A percentile compares a stretch with the other conserved stretches of the same genome.
Evolutionary conservation across 2,113 vertebrate species (phyloP).

Genomic region (Alethe diademata): DNA sequence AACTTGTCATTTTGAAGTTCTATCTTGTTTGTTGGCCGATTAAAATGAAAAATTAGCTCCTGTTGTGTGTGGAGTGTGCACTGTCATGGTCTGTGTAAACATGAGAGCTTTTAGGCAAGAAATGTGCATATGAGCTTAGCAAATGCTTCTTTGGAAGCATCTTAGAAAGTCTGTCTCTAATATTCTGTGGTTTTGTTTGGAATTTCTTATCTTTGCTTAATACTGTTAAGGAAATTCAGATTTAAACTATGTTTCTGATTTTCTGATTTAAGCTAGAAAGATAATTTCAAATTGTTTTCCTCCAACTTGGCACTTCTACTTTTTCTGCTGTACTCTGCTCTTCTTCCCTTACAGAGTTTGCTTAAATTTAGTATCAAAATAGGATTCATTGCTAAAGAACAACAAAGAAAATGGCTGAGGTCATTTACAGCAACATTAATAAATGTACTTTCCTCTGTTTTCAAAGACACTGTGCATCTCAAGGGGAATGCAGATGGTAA

Average conservation of each 20-base stretch:
- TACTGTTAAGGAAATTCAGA: constrained; percentile 10
- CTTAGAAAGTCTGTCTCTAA: not conserved
- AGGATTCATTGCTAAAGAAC: not conserved
- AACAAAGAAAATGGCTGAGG: not conserved
- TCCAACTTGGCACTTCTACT: not conserved
- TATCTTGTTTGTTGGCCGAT: not conserved
- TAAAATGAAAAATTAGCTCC: not conserved
- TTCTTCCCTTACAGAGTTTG: not conserved
- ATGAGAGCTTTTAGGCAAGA: not conserved
- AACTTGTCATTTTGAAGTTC: not conserved
- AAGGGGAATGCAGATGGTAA: not conserved
- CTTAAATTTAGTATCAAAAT: not conserved
- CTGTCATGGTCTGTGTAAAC: not conserved
- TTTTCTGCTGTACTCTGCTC: not conserved
- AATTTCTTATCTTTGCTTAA: constrained; percentile 19
- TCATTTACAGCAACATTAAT: not conserved
- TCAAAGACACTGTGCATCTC: not conserved
- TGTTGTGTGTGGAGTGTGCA: not conserved
- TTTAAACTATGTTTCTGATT: not conserved
- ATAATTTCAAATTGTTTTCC: not conserved
- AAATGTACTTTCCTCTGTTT: not conserved
- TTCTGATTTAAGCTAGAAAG: not conserved
- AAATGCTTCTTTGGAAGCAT: not conserved
- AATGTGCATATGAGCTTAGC: not conserved
- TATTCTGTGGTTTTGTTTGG: not conserved